Evolutionary conservation across 2,888 invertebrate species (phyloP).

Genomic region (Chromoteleia sp.): DNA sequence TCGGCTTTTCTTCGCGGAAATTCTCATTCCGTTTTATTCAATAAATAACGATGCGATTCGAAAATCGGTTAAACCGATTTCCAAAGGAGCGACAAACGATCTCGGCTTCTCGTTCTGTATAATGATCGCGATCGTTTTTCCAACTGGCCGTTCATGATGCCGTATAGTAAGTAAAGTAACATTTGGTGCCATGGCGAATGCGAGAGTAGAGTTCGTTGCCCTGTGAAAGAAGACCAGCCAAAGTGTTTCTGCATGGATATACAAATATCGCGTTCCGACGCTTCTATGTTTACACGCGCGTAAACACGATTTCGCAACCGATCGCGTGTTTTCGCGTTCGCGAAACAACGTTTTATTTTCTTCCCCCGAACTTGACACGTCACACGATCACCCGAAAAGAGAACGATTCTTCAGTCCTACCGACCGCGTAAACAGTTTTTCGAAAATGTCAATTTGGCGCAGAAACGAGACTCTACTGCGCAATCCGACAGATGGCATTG

Average conservation of each 20-base stretch:
- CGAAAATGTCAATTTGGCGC: too few species aligned
- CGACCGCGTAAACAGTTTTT: too few species aligned
- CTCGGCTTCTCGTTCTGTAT: constrained; percentile 61
- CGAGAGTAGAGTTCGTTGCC: constrained; percentile 79
- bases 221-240: constrained; percentile 77
- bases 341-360: background rate
- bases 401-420: too few species aligned
- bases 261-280: constrained; percentile 61
- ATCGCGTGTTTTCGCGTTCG: constrained; percentile 33
- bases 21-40: constrained; percentile 3
- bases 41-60: constrained; percentile 32
- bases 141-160: constrained; percentile 62
- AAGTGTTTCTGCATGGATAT: constrained; percentile 75
- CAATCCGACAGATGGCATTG: too few species aligned
- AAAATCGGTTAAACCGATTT: constrained; percentile 58
- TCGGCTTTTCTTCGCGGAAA: constrained; percentile 1
- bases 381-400: background rate
- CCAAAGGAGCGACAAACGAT: constrained; percentile 55
- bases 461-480: too few species aligned
- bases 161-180: constrained; percentile 69
- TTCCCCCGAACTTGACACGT: background rate
- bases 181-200: constrained; percentile 71
- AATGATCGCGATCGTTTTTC: constrained; percentile 67
- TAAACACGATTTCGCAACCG: constrained; percentile 46
- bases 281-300: constrained; percentile 61